These are phyloP conservation scores for Podilymbus podiceps DNA, from an alignment of 2,113 vertebrate genomes.

Conservation along the genomic window DNA sequence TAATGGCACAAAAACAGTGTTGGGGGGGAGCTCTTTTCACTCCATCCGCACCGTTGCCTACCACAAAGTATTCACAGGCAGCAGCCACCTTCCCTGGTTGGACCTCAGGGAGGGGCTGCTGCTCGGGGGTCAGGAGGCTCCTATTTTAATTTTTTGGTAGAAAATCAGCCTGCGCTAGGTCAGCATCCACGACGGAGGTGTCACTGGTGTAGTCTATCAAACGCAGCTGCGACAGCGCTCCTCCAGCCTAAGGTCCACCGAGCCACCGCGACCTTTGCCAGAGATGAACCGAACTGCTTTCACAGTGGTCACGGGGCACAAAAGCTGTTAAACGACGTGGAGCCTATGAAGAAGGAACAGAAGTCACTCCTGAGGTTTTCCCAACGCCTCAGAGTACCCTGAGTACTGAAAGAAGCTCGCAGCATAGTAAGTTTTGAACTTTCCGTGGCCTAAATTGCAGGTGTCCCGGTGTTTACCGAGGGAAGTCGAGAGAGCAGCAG, in stretches of 20 bases:
- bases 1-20: not conserved
- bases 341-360: not conserved
- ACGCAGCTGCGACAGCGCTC: not conserved
- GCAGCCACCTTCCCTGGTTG: not conserved
- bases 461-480: not conserved
- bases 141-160: not conserved
- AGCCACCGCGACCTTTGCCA: not conserved
- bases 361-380: not conserved
- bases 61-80: not conserved
- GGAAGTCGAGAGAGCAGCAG: not conserved
- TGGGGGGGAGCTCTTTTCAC: not conserved
- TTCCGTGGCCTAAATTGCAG: not conserved
- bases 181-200: not conserved
- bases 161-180: not conserved
- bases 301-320: not conserved
- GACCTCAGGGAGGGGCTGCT: not conserved
- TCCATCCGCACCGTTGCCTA: not conserved
- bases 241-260: not conserved
- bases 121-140: not conserved
- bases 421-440: not conserved
- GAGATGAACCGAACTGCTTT: not conserved
- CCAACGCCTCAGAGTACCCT: not conserved
- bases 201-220: accelerated
- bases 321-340: not conserved
- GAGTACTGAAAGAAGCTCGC: not conserved